Base-by-base conservation (phyloP, 2,113 vertebrate species). In the Arvicanthis niloticus region DNA sequence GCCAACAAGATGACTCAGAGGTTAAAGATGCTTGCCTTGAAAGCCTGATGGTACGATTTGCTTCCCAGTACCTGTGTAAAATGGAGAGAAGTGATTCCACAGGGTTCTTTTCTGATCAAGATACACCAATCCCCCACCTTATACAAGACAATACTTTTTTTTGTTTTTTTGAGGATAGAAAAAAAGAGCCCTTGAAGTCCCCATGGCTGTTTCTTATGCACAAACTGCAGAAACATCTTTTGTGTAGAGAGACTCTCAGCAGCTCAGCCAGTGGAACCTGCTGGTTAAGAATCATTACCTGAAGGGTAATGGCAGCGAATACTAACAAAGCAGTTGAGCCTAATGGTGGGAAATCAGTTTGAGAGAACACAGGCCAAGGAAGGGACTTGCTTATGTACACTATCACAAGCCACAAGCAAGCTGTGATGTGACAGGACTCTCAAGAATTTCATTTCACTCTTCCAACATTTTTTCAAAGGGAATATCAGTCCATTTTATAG, bases 361-460 rank as follows among this genome's bases (percentile, higher is more conserved):
- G 5, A 8, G n/a, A 58, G 65, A 67, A 72, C 22, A 26, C 1
- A 56, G 56, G 34, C 62, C 75, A 42, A 0, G 8, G 53, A 68
- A 65, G 7, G 29, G 26, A 40, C 24, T 75, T 68, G 40, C 6
- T 60, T 42, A 4, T 3, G 7, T 60, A 26, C 10, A 3, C 15
- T 9, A 45, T 72, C 68, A 37, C 34, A 72, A 86, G 70, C 31
- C 26, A 7, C 92, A 48, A 3, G 7, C 31, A 89, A 10, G 58
- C 76, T 0, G 0, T 68, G 87, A 58, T 1, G 5, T 26, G 76
- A 73, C 53, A 17, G 42, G 19, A 34, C 31, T 19, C 31, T 67
- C 56, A 17, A 6, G 42, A 51, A 56, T 76, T 76, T n/a, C 84
- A 17, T 60, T 2, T 29, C 67, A 5, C 8, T n/a, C 40, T 56